These are phyloP conservation scores for Psilopsiagon aurifrons DNA, from an alignment of 2,113 vertebrate species.

Conservation along the genomic window DNA sequence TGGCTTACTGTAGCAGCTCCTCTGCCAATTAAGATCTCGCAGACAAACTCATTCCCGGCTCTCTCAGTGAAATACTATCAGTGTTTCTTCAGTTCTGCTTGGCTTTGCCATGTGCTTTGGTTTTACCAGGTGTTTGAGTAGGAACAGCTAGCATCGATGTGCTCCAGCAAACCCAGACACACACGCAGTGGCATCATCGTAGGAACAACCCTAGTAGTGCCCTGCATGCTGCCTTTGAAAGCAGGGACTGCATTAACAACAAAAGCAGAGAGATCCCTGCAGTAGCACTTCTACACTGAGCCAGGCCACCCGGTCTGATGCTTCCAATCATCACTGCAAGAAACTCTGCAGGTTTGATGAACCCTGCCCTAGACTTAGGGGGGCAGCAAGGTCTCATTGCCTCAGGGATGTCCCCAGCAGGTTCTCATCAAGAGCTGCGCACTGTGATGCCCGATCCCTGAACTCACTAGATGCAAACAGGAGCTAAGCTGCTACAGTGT, in stretches of 20 bases:
- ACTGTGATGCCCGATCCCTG: fast-evolving
- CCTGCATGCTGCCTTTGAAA: not conserved
- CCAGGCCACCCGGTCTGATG: not conserved
- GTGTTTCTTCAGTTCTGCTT: not conserved
- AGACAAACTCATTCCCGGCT: not conserved
- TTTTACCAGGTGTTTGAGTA: not conserved
- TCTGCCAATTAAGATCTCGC: not conserved
- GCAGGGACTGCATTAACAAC: no score
- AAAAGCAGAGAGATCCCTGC: not conserved
- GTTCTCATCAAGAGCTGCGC: not conserved
- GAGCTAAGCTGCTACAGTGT: not conserved
- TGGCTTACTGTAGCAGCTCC: not conserved
- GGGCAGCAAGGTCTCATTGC: not conserved
- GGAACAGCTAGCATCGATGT: not conserved
- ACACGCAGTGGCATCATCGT: fast-evolving
- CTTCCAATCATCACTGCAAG: not conserved
- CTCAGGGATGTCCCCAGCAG: not conserved
- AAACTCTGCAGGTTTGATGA: not conserved
- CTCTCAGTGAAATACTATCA: not conserved
- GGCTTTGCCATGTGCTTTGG: not conserved
- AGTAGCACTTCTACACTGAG: not conserved
- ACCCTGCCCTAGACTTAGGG: not conserved
- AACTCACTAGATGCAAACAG: not conserved
- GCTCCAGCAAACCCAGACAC: not conserved
- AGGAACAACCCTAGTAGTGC: not conserved